These are phyloP conservation scores for Ischnus inquisitorius DNA, from an alignment of 2,888 invertebrate genomes.

Conservation along the genomic window DNA sequence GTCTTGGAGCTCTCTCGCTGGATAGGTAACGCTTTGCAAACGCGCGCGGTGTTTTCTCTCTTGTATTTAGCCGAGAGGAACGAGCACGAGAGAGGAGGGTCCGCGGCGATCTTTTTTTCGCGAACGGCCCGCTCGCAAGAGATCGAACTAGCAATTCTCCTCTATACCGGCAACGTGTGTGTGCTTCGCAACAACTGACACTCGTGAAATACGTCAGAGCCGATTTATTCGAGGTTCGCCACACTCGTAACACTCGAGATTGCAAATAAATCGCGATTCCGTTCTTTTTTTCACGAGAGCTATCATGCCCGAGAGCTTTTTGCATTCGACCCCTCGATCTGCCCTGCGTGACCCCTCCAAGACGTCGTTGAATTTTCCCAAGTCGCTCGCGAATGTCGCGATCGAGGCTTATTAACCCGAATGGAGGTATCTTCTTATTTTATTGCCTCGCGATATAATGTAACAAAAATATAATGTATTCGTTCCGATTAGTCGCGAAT, in stretches of 20 bases:
- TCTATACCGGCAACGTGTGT: constrained; percentile 21
- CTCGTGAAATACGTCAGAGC: constrained; percentile 50
- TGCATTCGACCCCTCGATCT: neutral
- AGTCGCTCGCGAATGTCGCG: neutral
- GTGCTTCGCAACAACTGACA: constrained; percentile 46
- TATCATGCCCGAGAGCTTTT: constrained; percentile 3
- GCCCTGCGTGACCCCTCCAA: neutral
- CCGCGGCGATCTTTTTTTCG: constrained; percentile 20
- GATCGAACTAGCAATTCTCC: constrained; percentile 46
- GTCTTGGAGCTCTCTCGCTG: constrained; percentile 54
- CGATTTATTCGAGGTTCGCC: constrained; percentile 44
- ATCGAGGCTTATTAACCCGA: neutral
- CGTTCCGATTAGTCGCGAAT: too few species aligned
- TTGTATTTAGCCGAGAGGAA: constrained; percentile 52
- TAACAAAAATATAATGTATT: too few species aligned
- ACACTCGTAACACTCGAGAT: constrained; percentile 29
- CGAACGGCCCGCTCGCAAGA: constrained; percentile 35
- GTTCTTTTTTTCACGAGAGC: constrained; percentile 8
- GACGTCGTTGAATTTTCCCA: neutral
- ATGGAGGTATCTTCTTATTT: neutral
- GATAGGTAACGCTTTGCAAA: constrained; percentile 56
- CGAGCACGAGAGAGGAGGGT: constrained; percentile 39
- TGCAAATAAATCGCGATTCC: constrained; percentile 25
- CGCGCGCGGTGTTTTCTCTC: constrained; percentile 35
- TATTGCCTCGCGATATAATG: neutral